These are phyloP conservation scores for Protobothrops flavoviridis DNA, from an alignment of 2,113 vertebrate genomes.

Conservation along the genomic window DNA sequence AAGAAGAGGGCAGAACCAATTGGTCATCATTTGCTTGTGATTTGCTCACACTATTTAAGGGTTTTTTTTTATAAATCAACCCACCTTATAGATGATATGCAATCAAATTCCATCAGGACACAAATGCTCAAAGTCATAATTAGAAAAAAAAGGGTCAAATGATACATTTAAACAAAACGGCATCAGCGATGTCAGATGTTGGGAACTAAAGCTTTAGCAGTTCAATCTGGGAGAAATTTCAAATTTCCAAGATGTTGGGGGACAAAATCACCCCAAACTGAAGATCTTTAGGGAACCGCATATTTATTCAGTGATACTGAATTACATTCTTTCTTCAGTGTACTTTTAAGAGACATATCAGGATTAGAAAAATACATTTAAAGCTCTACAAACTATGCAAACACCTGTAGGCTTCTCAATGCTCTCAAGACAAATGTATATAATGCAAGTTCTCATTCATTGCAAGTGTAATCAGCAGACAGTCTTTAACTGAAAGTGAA, in stretches of 20 bases:
- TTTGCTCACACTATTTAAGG: neutral
- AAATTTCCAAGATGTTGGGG: neutral
- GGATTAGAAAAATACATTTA: neutral
- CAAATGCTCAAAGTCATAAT: neutral
- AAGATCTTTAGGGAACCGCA: neutral
- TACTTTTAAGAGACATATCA: neutral
- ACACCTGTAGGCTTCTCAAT: neutral
- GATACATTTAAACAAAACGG: neutral
- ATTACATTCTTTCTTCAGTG: neutral
- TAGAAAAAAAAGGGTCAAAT: neutral
- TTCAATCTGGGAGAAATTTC: neutral
- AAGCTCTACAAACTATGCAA: neutral
- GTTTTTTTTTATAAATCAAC: neutral
- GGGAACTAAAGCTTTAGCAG: neutral
- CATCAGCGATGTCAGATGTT: neutral
- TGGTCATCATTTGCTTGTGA: neutral
- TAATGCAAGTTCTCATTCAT: neutral
- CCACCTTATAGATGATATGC: neutral
- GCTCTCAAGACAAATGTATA: neutral
- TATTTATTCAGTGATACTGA: conserved; percentile 1
- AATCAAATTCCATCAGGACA: neutral
- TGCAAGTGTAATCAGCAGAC: neutral
- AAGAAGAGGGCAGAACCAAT: neutral
- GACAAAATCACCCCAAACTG: neutral
- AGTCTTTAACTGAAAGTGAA: neutral